Percentiles rank a stretch among this genome's conserved stretches.
These are phyloP conservation scores for Lydus trimaculatus DNA, from an alignment of 2,888 invertebrate species.

Conservation along the genomic window DNA sequence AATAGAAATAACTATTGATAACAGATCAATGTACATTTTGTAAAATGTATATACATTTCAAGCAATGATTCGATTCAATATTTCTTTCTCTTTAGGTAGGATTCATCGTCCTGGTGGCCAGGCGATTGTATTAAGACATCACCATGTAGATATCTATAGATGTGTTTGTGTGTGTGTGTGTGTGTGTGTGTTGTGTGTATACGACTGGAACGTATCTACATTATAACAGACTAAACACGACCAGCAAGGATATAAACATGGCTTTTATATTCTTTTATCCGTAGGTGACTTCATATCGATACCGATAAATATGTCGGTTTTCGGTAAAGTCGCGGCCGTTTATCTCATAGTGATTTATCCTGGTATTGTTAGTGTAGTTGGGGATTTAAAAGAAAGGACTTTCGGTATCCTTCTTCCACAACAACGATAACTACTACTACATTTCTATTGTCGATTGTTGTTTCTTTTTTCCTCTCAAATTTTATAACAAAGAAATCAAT, in stretches of 20 bases:
- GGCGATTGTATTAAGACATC: slow-evolving; percentile 55
- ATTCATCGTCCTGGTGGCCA: slow-evolving; percentile 47
- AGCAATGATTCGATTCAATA: slow-evolving; percentile 16
- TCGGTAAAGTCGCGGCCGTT: slow-evolving; percentile 45
- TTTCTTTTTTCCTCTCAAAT: not conserved
- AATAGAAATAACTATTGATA: slow-evolving; percentile 14
- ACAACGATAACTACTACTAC: not conserved
- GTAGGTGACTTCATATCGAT: slow-evolving; percentile 47
- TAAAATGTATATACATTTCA: slow-evolving; percentile 1
- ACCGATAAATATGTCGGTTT: slow-evolving; percentile 53
- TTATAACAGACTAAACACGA: slow-evolving; percentile 55
- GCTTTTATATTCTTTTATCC: slow-evolving; percentile 52
- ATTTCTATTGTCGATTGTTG: not conserved
- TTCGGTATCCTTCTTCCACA: not conserved
- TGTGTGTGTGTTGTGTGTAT: slow-evolving; percentile 19
- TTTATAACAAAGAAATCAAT: not conserved
- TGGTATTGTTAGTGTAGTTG: slow-evolving; percentile 33
- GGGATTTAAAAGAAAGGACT: not conserved
- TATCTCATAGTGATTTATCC: slow-evolving; percentile 46
- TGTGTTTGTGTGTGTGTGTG: not conserved
- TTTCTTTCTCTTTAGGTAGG: slow-evolving; percentile 21
- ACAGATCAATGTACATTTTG: not conserved
- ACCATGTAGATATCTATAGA: slow-evolving; percentile 28
- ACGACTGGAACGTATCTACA: slow-evolving; percentile 46
- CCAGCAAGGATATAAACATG: slow-evolving; percentile 50